These are phyloP conservation scores for Echinometra lucunter DNA, from an alignment of 53 echinoderm and acorn worm species.

Conservation along the genomic window DNA sequence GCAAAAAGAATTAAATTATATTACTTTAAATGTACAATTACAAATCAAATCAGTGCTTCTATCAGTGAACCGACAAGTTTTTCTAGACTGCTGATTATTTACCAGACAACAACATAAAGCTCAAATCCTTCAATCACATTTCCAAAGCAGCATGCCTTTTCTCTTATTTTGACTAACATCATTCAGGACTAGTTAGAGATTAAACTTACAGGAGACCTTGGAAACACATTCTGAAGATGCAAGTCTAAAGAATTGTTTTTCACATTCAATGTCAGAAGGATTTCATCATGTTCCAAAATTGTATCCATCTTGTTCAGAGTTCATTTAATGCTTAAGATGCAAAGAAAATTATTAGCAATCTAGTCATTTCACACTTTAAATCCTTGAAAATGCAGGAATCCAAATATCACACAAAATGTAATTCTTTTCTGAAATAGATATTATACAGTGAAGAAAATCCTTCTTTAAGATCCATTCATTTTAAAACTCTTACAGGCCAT, in stretches of 20 bases:
- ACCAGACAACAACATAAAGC: not conserved
- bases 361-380: not conserved
- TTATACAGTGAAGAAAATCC: not conserved
- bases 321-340: not conserved
- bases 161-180: not conserved
- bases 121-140: not conserved
- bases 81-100: not conserved
- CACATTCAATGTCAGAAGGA: slow-evolving; percentile 6
- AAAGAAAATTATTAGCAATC: not conserved
- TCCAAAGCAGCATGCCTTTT: not conserved
- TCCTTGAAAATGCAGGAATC: not conserved
- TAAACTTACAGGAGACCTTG: slow-evolving; percentile 15
- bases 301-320: slow-evolving; percentile 1
- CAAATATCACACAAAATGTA: not conserved
- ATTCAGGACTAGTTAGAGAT: not conserved
- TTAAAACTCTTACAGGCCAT: not conserved
- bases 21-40: not conserved
- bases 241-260: slow-evolving; percentile 41
- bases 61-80: not conserved
- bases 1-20: no score
- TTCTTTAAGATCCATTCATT: not conserved
- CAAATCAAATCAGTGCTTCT: not conserved
- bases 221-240: slow-evolving; percentile 10
- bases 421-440: not conserved
- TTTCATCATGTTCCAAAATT: slow-evolving; percentile 38